Percentiles rank a stretch among this genome's conserved stretches.
phyloP scores from a whole-genome alignment of 2,888 invertebrate species.

The Cheilosia variabilis region DNA sequence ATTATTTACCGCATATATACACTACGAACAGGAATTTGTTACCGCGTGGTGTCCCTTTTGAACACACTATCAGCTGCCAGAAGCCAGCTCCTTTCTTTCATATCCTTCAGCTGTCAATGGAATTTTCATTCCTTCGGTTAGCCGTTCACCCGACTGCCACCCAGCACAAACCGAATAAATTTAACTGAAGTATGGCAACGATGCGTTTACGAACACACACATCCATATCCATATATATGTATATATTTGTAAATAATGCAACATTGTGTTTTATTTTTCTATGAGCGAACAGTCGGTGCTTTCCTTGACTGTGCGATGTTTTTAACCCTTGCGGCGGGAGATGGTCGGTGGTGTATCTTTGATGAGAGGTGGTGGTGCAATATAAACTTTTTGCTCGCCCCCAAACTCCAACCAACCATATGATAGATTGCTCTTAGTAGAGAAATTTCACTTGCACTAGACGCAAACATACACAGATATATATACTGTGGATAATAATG shows the following conservation, averaged over 20 bases:
- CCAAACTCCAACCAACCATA: conserved; percentile 46
- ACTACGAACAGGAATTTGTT: conserved; percentile 20
- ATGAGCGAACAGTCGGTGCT: conserved; percentile 26
- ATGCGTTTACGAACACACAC: conserved; percentile 36
- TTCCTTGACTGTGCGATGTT: conserved; percentile 38
- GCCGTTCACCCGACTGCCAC: conserved; percentile 9
- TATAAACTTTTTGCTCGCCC: conserved; percentile 56
- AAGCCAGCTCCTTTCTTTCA: conserved; percentile 9
- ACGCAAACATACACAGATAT: conserved; percentile 48
- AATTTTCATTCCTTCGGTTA: conserved; percentile 48
- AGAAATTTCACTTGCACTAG: conserved; percentile 71
- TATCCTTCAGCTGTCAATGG: conserved; percentile 58
- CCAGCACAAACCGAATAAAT: conserved; percentile 54
- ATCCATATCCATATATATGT: background rate
- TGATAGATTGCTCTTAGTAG: conserved; percentile 73
- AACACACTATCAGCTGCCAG: conserved; percentile 68
- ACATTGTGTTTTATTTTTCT: conserved; percentile 59
- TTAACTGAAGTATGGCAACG: conserved; percentile 71
- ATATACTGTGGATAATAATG: conserved; percentile 45
- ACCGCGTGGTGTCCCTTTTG: conserved; percentile 49
- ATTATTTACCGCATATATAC: conserved; percentile 61
- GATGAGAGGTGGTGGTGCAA: conserved; percentile 66
- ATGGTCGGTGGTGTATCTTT: conserved; percentile 21
- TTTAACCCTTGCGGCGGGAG: background rate
- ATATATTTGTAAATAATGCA: conserved; percentile 72